Evolutionary conservation across 2,888 invertebrate genomes (phyloP).

Genomic region (Steinernema carpocapsae): DNA sequence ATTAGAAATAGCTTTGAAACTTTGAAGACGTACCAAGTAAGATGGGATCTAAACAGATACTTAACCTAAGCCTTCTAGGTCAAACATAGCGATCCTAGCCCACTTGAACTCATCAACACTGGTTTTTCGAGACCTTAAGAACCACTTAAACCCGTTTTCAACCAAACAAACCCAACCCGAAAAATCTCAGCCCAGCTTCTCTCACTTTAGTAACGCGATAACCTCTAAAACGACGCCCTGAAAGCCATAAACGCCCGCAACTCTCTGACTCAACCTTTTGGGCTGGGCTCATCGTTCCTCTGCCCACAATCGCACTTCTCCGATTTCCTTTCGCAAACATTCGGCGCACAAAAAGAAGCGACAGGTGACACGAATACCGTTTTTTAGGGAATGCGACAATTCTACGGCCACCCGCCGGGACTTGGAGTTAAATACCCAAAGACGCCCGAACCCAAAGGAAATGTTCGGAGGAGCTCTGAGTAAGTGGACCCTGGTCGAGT

Average conservation of each 20-base stretch:
- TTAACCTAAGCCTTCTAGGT: too few species aligned
- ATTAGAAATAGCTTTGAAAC: too few species aligned
- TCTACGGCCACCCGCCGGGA: slow-evolving; percentile 5
- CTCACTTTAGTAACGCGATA: too few species aligned
- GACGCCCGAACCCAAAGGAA: slow-evolving; percentile 17
- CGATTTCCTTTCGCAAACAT: slow-evolving; percentile 28
- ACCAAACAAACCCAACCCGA: too few species aligned
- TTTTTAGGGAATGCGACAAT: neutral
- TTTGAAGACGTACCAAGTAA: too few species aligned
- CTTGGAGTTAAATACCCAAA: neutral
- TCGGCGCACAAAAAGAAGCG: slow-evolving; percentile 3
- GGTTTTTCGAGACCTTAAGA: too few species aligned
- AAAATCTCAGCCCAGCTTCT: too few species aligned
- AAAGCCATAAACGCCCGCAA: neutral
- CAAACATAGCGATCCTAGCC: too few species aligned
- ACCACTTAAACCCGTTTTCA: too few species aligned
- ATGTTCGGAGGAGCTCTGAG: slow-evolving; percentile 6
- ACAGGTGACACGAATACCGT: slow-evolving; percentile 26
- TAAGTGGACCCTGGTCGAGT: slow-evolving; percentile 5
- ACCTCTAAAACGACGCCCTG: neutral
- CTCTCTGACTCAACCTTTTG: neutral
- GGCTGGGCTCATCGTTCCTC: too few species aligned
- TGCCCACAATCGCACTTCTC: neutral
- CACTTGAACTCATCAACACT: too few species aligned
- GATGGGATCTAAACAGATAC: too few species aligned